Conservation (phyloP, 2,888 invertebrate genomes). For the Drosophila pseudotalamancana region DNA sequence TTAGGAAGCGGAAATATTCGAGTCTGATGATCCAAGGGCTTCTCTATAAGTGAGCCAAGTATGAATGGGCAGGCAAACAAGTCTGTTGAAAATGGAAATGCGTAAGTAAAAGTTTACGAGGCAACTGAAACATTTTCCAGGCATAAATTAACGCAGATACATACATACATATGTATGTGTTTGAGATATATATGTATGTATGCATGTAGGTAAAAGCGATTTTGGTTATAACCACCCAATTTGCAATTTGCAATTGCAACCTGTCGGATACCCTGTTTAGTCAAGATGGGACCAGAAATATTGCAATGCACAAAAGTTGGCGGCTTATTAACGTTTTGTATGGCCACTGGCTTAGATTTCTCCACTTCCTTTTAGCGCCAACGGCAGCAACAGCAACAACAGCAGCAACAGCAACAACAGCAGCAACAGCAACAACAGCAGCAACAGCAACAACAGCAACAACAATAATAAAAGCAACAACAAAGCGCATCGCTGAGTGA, state of each 20-base stretch:
- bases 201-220: neutral
- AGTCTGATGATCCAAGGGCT: too few relatives aligned
- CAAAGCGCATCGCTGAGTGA: conserved; percentile 48
- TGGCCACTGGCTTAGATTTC: conserved; percentile 56
- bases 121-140: too few relatives aligned
- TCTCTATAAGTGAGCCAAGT: too few relatives aligned
- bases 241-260: neutral
- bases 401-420: conserved; percentile 4
- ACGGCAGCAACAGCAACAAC: conserved; percentile 4
- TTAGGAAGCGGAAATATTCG: too few relatives aligned
- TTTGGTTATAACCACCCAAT: neutral
- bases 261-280: neutral
- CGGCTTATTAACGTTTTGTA: conserved; percentile 16
- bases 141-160: too few relatives aligned
- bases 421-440: conserved; percentile 2
- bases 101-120: too few relatives aligned
- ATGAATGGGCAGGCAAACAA: too few relatives aligned
- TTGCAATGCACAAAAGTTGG: conserved; percentile 17
- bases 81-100: too few relatives aligned
- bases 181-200: too few relatives aligned
- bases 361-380: conserved; percentile 63
- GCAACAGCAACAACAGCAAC: conserved; percentile 4
- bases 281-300: conserved; percentile 20
- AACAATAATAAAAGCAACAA: conserved; percentile 24
- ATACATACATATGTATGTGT: too few relatives aligned